phyloP scores from a whole-genome alignment of 2,797 vertebrate genomes.

The Alcedo quadribrachys region DNA sequence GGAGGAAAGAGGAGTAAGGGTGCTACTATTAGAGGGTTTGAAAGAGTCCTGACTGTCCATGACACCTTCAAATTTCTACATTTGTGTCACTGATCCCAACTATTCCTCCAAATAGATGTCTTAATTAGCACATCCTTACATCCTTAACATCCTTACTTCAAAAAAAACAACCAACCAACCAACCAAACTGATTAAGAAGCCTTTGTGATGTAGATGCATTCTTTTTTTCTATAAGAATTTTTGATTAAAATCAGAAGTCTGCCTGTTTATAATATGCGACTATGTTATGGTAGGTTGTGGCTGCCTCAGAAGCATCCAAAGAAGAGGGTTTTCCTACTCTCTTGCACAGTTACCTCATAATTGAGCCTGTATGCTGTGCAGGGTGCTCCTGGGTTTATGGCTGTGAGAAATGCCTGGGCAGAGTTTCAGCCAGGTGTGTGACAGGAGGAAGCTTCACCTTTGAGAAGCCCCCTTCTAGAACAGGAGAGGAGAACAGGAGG shows the following conservation, averaged over 20 bases:
- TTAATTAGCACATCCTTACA: not conserved
- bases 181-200: not conserved
- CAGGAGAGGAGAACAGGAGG: not conserved
- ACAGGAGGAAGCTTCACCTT: not conserved
- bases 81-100: not conserved
- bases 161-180: too few relatives aligned
- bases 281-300: not conserved
- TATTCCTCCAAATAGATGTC: not conserved
- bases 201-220: not conserved
- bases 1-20: not conserved
- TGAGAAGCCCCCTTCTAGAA: rapidly evolving
- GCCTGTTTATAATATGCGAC: rapidly evolving
- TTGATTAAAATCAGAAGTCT: not conserved
- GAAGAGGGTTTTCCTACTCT: not conserved
- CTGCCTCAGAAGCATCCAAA: not conserved
- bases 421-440: not conserved
- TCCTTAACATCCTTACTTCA: not conserved
- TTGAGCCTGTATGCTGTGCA: not conserved
- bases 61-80: not conserved
- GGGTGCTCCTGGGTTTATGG: not conserved
- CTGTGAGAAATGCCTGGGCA: not conserved
- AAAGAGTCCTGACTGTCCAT: not conserved
- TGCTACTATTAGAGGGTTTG: not conserved
- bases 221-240: not conserved
- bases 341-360: not conserved